Percentiles rank a stretch among this genome's conserved stretches.
These are phyloP conservation scores for Aphelenchoides avenae DNA, from an alignment of 1,140 invertebrate genomes.

Conservation along the genomic window DNA sequence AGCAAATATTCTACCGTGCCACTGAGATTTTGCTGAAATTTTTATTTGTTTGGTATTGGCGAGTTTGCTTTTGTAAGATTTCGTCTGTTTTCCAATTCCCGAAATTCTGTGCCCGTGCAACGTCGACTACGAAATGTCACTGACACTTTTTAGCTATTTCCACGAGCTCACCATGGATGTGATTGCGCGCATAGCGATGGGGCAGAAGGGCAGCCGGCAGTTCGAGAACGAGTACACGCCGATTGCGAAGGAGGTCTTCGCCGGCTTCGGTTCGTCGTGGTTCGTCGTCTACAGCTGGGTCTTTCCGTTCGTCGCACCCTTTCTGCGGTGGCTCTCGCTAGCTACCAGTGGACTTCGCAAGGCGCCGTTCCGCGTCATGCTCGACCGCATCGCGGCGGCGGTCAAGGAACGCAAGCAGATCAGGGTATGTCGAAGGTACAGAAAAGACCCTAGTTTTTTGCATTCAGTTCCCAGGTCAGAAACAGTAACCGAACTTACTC, in stretches of 20 bases:
- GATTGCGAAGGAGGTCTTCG: neutral
- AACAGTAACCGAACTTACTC: slow-evolving; percentile 3
- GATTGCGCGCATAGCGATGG: slow-evolving; percentile 44
- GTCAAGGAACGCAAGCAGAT: slow-evolving; percentile 1
- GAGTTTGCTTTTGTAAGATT: too few relatives aligned
- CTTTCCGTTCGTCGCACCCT: neutral
- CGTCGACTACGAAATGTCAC: too few relatives aligned
- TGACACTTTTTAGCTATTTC: slow-evolving; percentile 35
- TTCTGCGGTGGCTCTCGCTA: neutral
- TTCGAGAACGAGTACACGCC: slow-evolving; percentile 34
- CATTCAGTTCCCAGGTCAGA: slow-evolving; percentile 6
- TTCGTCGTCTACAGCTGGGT: neutral
- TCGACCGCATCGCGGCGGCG: slow-evolving; percentile 1
- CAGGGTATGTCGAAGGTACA: neutral
- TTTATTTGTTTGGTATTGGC: too few relatives aligned
- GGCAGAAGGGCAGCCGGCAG: slow-evolving; percentile 37
- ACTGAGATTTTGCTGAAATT: too few relatives aligned
- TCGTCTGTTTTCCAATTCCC: too few relatives aligned
- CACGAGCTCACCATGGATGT: slow-evolving; percentile 47
- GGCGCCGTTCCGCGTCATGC: neutral
- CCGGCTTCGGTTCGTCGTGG: neutral
- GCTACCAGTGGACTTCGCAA: slow-evolving; percentile 2
- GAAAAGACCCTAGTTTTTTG: slow-evolving; percentile 2
- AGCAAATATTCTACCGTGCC: too few relatives aligned
- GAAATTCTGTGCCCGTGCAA: too few relatives aligned